These are phyloP conservation scores for Baryphthengus martii DNA, from an alignment of 2,113 vertebrate species.

Conservation along the genomic window DNA sequence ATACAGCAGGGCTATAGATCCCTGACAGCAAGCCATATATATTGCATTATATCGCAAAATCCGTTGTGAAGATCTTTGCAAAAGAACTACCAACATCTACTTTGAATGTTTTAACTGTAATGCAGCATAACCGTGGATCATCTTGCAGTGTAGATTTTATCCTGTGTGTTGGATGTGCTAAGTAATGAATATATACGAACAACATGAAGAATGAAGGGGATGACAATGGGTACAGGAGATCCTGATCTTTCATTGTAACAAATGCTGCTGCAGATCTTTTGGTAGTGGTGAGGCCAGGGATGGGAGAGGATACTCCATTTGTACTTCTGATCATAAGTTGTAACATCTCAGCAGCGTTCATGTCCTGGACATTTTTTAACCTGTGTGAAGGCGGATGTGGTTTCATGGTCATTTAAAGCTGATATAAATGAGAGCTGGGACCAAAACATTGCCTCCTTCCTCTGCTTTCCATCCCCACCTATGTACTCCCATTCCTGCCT, in stretches of 20 bases:
- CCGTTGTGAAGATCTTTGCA: background rate
- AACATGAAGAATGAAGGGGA: background rate
- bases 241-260: background rate
- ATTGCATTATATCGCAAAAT: background rate
- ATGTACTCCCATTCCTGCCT: background rate
- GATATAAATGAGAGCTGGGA: background rate
- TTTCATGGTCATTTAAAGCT: background rate
- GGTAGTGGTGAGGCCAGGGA: background rate
- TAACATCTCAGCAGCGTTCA: background rate
- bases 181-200: background rate
- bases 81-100: background rate
- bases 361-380: background rate
- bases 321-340: background rate
- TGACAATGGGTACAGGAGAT: background rate
- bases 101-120: background rate
- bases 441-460: background rate
- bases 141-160: background rate
- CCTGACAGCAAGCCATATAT: background rate
- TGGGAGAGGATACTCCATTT: background rate
- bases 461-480: background rate
- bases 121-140: background rate
- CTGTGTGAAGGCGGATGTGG: background rate
- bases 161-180: background rate
- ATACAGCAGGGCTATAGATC: background rate
- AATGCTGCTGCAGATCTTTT: background rate